Conservation (phyloP, 2,888 invertebrate species). For the Noctua janthina region DNA sequence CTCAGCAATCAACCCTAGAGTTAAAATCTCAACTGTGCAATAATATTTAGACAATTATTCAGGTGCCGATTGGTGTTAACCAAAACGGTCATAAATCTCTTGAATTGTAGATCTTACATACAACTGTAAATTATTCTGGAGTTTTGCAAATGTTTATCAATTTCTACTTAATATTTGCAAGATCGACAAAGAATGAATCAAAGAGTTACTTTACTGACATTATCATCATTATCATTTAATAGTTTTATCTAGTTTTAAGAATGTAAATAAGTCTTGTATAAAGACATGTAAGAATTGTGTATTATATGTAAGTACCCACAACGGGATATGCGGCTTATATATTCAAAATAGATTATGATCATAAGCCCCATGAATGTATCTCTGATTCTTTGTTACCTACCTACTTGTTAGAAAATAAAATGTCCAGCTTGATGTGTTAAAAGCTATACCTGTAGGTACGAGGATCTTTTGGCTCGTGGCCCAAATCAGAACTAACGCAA, state of each 20-base stretch:
- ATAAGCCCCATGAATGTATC: background rate
- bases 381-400: background rate
- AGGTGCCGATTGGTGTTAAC: background rate
- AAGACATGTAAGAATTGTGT: background rate
- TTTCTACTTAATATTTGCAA: background rate
- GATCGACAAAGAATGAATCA: background rate
- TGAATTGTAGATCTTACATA: background rate
- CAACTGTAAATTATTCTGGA: background rate
- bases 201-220: background rate
- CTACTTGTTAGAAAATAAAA: background rate
- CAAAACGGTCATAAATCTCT: background rate
- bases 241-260: background rate
- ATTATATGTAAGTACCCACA: background rate
- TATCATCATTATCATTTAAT: background rate
- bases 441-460: background rate
- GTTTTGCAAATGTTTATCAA: background rate
- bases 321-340: background rate
- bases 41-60: background rate
- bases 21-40: background rate
- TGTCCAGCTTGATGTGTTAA: too few relatives aligned
- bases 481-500: background rate
- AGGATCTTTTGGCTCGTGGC: background rate
- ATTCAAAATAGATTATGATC: background rate
- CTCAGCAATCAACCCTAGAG: too few relatives aligned
- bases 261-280: background rate